Base-by-base conservation (phyloP, 2,888 invertebrate genomes). In the Stenoptilia bipunctidactyla region DNA sequence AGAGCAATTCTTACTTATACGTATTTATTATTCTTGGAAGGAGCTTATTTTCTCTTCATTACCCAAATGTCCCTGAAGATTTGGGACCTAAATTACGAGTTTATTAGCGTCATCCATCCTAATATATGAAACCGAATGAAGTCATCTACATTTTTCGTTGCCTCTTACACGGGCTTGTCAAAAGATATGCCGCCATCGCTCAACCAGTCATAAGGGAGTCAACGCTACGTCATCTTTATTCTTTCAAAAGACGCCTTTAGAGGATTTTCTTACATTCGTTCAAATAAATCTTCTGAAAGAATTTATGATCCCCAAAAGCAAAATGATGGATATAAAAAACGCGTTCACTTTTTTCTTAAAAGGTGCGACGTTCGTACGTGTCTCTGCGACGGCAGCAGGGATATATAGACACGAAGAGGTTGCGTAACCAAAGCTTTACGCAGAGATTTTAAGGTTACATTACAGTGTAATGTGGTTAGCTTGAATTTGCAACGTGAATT, bases 251-350 rank as follows among this genome's bases (percentile, higher is more conserved):
- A 3, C 30, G 9, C 12, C 12, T 30, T 10, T 12, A 30, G 30
- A 25, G 25, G 5, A 30, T 30, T 30, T 30, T 12, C 30, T 12
- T 9, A 30, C 30, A 12, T 30, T 12, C 30, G 3, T 9, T 30
- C 20, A 20, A 30, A 30, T 30, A 30, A 30, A 30, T 30, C 30
- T 30, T 30, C 30, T 30, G n/a, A 30, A 12, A 30, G 30, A 30
- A 30, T 30, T 20, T 30, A 30, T 30, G 30, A 30, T 30, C 30
- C 30, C 4, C 30, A 30, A 30, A 30, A 30, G 30, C 30, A 9
- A 9, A 9, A 12, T 30, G 30, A n/a, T 9, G 30, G 30, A 12
- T 12, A 30, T 12, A 12, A 30, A 9, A 12, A n/a, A 30, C 10
- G 30, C 30, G 12, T 30, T 20, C 20, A 30, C 30, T 30, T 30